Evolutionary conservation across 2,113 vertebrate genomes (phyloP).

Genomic region (Lophius piscatorius): DNA sequence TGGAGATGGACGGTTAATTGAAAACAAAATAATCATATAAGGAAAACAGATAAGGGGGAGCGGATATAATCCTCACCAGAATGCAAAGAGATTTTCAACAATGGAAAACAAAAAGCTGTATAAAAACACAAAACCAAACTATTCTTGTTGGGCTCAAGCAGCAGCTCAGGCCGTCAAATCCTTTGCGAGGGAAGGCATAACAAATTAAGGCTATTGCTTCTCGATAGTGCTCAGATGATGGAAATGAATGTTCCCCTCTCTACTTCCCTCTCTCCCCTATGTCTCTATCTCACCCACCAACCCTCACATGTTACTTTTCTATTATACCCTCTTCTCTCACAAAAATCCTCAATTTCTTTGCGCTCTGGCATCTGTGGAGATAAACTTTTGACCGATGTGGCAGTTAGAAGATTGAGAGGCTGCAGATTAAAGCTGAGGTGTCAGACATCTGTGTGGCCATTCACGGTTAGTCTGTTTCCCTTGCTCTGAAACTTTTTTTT

Average conservation of each 20-base stretch:
- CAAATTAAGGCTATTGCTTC: conserved; percentile 33
- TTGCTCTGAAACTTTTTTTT: conserved; percentile 12
- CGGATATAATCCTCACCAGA: conserved; percentile 15
- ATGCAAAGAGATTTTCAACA: conserved; percentile 1
- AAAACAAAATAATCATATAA: conserved; percentile 1
- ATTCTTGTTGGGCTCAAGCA: conserved; percentile 8
- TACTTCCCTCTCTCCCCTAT: background rate
- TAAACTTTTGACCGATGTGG: conserved; percentile 50
- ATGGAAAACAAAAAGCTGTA: conserved; percentile 1
- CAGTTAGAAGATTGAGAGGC: conserved; percentile 44
- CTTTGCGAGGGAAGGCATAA: conserved; percentile 33
- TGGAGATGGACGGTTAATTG: background rate
- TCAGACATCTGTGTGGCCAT: conserved; percentile 51
- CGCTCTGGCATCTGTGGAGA: conserved; percentile 30
- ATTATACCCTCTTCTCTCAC: conserved; percentile 8
- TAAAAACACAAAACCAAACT: conserved; percentile 19
- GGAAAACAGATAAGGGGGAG: conserved; percentile 12
- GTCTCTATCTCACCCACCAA: conserved; percentile 3
- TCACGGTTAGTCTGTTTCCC: conserved; percentile 22
- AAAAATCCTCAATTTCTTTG: conserved; percentile 7
- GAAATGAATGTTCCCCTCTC: conserved; percentile 45
- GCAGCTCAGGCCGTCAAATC: conserved; percentile 13
- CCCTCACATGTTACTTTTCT: background rate
- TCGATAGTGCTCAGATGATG: conserved; percentile 28
- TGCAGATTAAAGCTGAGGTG: conserved; percentile 63